Evolutionary conservation across 2,888 invertebrate genomes (phyloP).

Genomic region (Scaptomyza flava): DNA sequence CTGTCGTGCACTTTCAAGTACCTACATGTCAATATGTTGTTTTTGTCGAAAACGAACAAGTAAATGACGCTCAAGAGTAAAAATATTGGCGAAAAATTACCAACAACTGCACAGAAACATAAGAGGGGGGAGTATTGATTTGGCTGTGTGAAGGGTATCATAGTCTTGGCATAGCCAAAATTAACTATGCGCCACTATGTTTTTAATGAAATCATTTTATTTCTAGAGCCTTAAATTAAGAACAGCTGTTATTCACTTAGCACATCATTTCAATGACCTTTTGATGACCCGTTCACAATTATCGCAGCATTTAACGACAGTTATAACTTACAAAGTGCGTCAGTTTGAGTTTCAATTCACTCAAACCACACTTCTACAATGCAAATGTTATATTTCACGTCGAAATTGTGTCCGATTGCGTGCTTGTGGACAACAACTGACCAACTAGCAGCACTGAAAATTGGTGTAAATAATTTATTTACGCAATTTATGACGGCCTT

Average conservation of each 20-base stretch:
- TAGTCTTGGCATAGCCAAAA: too few species aligned
- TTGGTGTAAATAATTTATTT: slow-evolving; percentile 68
- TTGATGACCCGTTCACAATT: slow-evolving; percentile 36
- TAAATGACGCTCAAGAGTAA: too few species aligned
- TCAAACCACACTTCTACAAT: background rate
- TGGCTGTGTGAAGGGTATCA: too few species aligned
- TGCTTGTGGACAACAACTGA: slow-evolving; percentile 24
- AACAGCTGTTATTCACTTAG: background rate
- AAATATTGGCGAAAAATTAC: too few species aligned
- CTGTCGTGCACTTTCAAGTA: too few species aligned
- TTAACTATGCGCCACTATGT: too few species aligned
- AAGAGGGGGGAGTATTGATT: too few species aligned
- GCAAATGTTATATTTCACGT: background rate
- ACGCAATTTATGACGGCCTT: slow-evolving; percentile 68
- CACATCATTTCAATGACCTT: slow-evolving; percentile 34
- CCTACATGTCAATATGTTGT: too few species aligned
- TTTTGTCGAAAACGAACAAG: too few species aligned
- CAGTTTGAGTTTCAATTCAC: slow-evolving; percentile 47
- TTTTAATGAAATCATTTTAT: too few species aligned
- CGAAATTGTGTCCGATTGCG: slow-evolving; percentile 22
- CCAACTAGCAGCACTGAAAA: slow-evolving; percentile 21
- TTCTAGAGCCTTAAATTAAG: too few species aligned
- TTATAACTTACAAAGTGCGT: slow-evolving; percentile 40
- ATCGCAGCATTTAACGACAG: slow-evolving; percentile 42
- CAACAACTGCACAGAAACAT: too few species aligned